Evolutionary conservation across 1,140 invertebrate genomes (phyloP).

Genomic region (Magallana angulata): DNA sequence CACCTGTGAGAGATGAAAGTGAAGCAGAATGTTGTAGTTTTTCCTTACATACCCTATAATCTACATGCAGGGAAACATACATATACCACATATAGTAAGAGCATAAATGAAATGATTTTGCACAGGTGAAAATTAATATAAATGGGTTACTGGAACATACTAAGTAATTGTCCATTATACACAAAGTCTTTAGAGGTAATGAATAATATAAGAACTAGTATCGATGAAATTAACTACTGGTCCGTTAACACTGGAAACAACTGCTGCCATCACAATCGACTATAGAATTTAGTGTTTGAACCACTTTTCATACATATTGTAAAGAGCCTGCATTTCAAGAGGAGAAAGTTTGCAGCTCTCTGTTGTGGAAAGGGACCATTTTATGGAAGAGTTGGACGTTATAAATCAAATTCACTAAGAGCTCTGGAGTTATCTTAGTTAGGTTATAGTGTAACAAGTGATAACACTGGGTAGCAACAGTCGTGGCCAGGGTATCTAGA

Average conservation of each 20-base stretch:
- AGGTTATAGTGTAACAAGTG: background rate
- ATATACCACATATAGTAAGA: no score
- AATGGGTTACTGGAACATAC: no score
- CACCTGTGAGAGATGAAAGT: no score
- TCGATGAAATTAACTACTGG: background rate
- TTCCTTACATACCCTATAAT: no score
- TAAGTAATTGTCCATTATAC: background rate
- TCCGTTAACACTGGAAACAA: background rate
- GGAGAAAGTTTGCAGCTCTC: background rate
- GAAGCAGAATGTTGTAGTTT: no score
- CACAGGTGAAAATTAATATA: no score
- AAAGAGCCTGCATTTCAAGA: background rate
- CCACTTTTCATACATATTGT: background rate
- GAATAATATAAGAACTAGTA: constrained; percentile 7
- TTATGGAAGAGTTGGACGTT: background rate
- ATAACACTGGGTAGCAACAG: background rate
- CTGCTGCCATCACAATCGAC: background rate
- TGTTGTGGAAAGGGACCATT: background rate
- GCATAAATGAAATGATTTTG: no score
- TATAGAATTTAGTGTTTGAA: background rate
- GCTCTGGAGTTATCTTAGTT: background rate
- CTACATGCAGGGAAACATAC: no score
- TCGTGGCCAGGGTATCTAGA: background rate
- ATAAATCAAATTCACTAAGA: background rate
- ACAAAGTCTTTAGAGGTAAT: constrained; percentile 1